These are phyloP conservation scores for Philhelius pedissequus DNA, from an alignment of 2,888 invertebrate genomes.

Conservation along the genomic window DNA sequence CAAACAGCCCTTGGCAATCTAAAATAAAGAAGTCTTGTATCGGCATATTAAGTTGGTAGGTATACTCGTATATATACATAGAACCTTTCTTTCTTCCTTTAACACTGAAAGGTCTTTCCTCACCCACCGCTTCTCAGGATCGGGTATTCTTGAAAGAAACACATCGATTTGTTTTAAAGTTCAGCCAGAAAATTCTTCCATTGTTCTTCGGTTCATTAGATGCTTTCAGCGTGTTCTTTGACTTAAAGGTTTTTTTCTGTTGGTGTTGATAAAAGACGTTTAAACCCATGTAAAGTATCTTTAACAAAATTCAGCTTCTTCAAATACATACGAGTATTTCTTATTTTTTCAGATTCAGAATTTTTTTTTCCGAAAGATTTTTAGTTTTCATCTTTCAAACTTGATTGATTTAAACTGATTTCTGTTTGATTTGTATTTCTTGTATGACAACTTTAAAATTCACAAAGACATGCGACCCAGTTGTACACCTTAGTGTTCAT, in stretches of 20 bases:
- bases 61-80: not conserved
- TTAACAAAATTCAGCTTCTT: not conserved
- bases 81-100: not conserved
- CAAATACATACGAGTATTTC: no score
- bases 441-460: no score
- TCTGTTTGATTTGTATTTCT: no score
- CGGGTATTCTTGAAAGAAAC: not conserved
- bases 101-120: not conserved
- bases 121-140: not conserved
- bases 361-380: no score
- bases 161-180: conserved; percentile 19
- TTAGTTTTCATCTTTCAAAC: no score
- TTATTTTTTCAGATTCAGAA: no score
- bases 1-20: conserved; percentile 50
- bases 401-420: no score
- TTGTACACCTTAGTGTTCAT: not conserved
- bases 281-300: not conserved
- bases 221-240: not conserved
- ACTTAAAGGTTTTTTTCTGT: not conserved
- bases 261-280: not conserved
- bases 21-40: conserved; percentile 1
- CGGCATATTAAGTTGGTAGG: not conserved
- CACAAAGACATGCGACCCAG: no score
- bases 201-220: conserved; percentile 40
- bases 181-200: conserved; percentile 25